Conservation (phyloP, 2,888 invertebrate species). For the Ceraclea dissimilis region DNA sequence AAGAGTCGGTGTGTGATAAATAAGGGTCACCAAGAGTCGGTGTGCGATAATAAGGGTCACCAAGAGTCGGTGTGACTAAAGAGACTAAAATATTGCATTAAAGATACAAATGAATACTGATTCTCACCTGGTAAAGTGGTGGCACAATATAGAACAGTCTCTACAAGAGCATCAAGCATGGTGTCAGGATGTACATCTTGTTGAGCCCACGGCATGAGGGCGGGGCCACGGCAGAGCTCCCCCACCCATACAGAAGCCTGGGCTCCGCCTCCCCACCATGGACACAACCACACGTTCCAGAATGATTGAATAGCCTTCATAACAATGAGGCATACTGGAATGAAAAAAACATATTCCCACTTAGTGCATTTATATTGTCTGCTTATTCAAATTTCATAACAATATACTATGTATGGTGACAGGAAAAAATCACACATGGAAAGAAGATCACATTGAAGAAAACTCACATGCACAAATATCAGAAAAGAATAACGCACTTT, state of each 20-base stretch:
- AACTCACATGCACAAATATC: no score
- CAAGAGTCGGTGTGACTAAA: no score
- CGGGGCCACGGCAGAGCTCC: constrained; percentile 14
- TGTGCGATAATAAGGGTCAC: no score
- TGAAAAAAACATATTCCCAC: neutral
- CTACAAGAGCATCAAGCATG: constrained; percentile 22
- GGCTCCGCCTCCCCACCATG: constrained; percentile 20
- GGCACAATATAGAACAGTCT: constrained; percentile 21
- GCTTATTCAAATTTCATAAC: no score
- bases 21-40: no score
- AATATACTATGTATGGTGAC: no score
- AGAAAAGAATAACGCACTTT: no score
- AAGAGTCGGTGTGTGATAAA: no score
- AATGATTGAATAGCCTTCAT: constrained; percentile 20
- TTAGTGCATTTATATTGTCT: no score
- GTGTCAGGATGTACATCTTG: constrained; percentile 14
- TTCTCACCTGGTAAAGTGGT: constrained; percentile 21
- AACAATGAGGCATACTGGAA: constrained; percentile 20
- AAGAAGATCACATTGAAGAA: no score
- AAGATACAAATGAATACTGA: neutral
- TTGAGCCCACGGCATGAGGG: constrained; percentile 21
- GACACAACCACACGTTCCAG: constrained; percentile 24
- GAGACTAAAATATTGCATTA: no score
- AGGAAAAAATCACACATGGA: no score
- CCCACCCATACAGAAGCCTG: constrained; percentile 14